Evolutionary conservation across 2,888 invertebrate genomes (phyloP).

Genomic region (Lacanobia oleracea): DNA sequence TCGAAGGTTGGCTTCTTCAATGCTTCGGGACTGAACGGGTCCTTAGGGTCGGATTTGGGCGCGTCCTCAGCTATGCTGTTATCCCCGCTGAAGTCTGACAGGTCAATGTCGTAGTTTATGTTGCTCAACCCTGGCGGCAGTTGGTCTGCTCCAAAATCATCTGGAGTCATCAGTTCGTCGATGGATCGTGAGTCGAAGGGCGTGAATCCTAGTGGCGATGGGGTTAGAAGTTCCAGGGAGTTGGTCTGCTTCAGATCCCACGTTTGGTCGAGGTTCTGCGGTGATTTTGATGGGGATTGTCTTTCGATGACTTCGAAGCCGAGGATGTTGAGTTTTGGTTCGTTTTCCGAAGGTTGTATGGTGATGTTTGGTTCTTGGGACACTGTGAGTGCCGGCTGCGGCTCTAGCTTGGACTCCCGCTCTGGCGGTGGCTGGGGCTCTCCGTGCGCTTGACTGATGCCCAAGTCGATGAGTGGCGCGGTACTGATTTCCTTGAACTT

Average conservation of each 20-base stretch:
- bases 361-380: conserved; percentile 53
- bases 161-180: conserved; percentile 91
- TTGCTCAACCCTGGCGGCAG: conserved; percentile 92
- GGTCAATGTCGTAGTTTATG: conserved; percentile 94
- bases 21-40: conserved; percentile 90
- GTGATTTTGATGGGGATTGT: conserved; percentile 80
- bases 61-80: conserved; percentile 92
- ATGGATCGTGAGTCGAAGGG: conserved; percentile 91
- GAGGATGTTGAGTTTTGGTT: conserved; percentile 78
- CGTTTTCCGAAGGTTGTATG: conserved; percentile 61
- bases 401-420: conserved; percentile 37
- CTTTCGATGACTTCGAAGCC: conserved; percentile 80
- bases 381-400: conserved; percentile 19
- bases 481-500: conserved; percentile 75
- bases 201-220: conserved; percentile 90
- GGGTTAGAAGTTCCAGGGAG: conserved; percentile 90
- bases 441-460: conserved; percentile 33
- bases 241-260: conserved; percentile 82
- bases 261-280: conserved; percentile 76
- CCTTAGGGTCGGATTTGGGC: conserved; percentile 83
- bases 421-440: conserved; percentile 49
- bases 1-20: conserved; percentile 82
- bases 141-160: conserved; percentile 89
- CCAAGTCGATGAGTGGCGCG: conserved; percentile 79
- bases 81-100: conserved; percentile 94